phyloP scores from a whole-genome alignment of 2,888 invertebrate species.

The Trisateles emortualis region DNA sequence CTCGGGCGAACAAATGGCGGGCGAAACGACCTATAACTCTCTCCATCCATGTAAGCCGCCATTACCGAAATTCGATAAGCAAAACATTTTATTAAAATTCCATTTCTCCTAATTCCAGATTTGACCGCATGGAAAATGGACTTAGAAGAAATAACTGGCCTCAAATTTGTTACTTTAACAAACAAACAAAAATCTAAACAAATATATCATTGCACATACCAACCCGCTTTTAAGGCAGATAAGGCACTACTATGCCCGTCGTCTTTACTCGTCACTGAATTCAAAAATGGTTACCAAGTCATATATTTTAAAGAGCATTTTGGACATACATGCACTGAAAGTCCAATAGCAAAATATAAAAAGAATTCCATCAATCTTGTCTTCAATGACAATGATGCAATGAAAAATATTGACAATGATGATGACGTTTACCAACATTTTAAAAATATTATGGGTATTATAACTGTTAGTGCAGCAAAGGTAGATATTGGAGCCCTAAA shows the following conservation, averaged over 20 bases:
- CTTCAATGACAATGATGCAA: constrained; percentile 41
- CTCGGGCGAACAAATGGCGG: too few species aligned
- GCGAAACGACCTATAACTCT: too few species aligned
- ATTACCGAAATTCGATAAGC: too few species aligned
- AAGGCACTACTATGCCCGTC: constrained; percentile 63
- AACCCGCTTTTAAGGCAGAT: constrained; percentile 9
- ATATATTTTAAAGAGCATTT: constrained; percentile 63
- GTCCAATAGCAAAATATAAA: constrained; percentile 46
- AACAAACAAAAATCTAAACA: constrained; percentile 47
- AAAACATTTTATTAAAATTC: neutral
- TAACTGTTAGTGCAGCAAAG: constrained; percentile 57
- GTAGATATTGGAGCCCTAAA: constrained; percentile 53
- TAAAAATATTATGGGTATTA: constrained; percentile 58
- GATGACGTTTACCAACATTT: constrained; percentile 60
- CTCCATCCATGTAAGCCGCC: too few species aligned
- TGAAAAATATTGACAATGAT: constrained; percentile 11
- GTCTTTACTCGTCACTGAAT: constrained; percentile 52
- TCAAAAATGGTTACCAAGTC: constrained; percentile 62
- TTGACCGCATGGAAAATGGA: constrained; percentile 63
- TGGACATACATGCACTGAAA: constrained; percentile 46
- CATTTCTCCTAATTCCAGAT: constrained; percentile 57
- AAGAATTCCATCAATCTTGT: constrained; percentile 54
- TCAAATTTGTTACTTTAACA: constrained; percentile 50
- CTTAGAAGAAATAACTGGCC: constrained; percentile 53
- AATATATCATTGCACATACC: constrained; percentile 60